phyloP scores from a whole-genome alignment of 2,113 vertebrate genomes.

The Tragelaphus buxtoni region DNA sequence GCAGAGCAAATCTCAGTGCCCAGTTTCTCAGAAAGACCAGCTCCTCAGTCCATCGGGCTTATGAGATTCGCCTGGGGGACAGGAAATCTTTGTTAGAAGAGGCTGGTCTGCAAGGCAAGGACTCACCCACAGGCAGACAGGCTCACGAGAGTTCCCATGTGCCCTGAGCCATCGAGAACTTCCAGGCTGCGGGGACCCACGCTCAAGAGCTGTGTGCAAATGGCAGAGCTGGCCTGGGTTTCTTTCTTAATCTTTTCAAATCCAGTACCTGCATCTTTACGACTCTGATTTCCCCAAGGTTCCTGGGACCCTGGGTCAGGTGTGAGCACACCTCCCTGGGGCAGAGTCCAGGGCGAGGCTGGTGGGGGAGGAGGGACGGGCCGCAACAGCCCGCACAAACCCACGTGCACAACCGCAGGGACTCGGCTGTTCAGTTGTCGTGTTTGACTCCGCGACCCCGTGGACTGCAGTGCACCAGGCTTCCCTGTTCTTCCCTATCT shows the following conservation, averaged over 20 bases:
- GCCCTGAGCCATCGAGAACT: fast-evolving
- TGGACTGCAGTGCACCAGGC: background rate
- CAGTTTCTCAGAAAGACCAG: background rate
- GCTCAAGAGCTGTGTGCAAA: background rate
- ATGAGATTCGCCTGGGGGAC: background rate
- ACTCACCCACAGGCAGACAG: background rate
- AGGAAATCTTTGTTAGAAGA: background rate
- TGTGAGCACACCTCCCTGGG: background rate
- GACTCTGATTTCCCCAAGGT: background rate
- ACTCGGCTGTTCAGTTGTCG: fast-evolving
- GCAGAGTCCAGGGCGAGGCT: background rate
- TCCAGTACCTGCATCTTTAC: no score
- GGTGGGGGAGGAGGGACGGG: fast-evolving
- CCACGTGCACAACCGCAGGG: fast-evolving
- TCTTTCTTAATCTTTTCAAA: background rate
- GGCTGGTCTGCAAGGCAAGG: background rate
- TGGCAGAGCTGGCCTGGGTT: fast-evolving
- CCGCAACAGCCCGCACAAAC: fast-evolving
- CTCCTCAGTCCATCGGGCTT: background rate
- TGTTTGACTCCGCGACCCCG: background rate
- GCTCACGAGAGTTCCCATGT: fast-evolving
- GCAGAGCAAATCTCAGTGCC: background rate
- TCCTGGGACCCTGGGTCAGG: background rate
- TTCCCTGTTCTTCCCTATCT: background rate
- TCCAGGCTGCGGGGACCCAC: fast-evolving